Evolutionary conservation across 2,797 vertebrate genomes (phyloP).

Genomic region (Cossypha dichroa): DNA sequence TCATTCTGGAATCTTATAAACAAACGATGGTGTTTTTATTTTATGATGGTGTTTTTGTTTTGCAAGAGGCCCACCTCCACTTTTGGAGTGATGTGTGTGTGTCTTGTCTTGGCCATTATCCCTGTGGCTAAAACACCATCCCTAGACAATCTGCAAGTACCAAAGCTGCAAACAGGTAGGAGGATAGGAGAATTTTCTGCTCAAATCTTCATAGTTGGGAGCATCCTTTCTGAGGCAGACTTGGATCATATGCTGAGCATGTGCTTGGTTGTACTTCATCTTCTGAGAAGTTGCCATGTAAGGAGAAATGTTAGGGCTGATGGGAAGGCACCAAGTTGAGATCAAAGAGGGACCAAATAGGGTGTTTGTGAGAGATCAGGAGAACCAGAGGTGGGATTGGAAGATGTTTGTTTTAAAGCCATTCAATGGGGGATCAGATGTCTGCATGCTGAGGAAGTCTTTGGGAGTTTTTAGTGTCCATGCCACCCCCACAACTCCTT

Average conservation of each 20-base stretch:
- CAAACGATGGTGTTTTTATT: not conserved
- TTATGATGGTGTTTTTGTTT: not conserved
- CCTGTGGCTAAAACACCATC: accelerated
- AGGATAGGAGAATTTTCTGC: not conserved
- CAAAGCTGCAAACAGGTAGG: not conserved
- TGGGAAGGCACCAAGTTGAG: not conserved
- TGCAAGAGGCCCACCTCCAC: not conserved
- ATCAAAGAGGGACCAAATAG: not conserved
- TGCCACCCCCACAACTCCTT: not conserved
- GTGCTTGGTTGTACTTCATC: not conserved
- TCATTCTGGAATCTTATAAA: not conserved
- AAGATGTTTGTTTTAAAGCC: not conserved
- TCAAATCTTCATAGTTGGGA: not conserved
- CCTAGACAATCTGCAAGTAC: not conserved
- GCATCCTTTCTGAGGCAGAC: not conserved
- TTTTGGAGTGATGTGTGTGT: not conserved
- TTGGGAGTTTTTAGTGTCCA: not conserved
- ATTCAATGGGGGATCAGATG: not conserved
- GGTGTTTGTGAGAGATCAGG: not conserved
- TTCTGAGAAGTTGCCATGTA: not conserved
- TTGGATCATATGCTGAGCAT: not conserved
- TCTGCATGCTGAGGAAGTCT: not conserved
- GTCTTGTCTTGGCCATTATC: not conserved
- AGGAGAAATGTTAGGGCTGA: not conserved
- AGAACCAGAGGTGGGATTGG: not conserved